Base-by-base conservation (phyloP, 2,888 invertebrate genomes). In the Acrobasis consociella region DNA sequence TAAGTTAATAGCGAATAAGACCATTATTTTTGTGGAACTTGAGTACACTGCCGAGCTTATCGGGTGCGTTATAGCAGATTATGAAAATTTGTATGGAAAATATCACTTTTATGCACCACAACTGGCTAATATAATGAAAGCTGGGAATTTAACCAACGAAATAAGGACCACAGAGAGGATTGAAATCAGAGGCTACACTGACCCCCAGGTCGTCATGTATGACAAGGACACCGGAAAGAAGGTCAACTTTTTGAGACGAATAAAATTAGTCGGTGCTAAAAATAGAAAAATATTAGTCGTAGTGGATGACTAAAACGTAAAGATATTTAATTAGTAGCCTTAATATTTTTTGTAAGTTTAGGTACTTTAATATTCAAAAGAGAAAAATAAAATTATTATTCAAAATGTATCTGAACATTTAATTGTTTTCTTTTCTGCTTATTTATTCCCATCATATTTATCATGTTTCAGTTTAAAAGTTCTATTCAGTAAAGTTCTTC, bases 91-190 rank as follows among this genome's bases (percentile, higher is more conserved):
- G 11, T 87, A 86, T 37, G 90, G 90, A 0, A 83, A 82, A 67
- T 83, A 90, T 65, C 86, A 89, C 65, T 87, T 86, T 64, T 91
- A 79, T 69, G 80, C 89, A 0, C 89, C 89, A 0, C 65, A 77
- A 0, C 71, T 87, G 0, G 62, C 67, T 37, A 73, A 76, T 59
- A 84, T 91, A 2, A 85, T 91, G 89, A 80, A 68, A 67, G 83
- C 82, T 1, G 85, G 70, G 0, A 73, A 75, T 5, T 62, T 91
- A 10, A 77, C 64, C 0, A 91, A 89, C 62, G 76, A 81, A 71
- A 72, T 88, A 13, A 62, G 72, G 11, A 85, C 86, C 0, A 83
- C 69, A 1, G 83, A 87, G 67, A 67, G 76, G 22, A 65, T 89
- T 10, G 85, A 86, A 71, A 62, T 90, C 1, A 76, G 77, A 64